These are phyloP conservation scores for Aelia acuminata DNA, from an alignment of 2,888 invertebrate genomes.

Conservation along the genomic window DNA sequence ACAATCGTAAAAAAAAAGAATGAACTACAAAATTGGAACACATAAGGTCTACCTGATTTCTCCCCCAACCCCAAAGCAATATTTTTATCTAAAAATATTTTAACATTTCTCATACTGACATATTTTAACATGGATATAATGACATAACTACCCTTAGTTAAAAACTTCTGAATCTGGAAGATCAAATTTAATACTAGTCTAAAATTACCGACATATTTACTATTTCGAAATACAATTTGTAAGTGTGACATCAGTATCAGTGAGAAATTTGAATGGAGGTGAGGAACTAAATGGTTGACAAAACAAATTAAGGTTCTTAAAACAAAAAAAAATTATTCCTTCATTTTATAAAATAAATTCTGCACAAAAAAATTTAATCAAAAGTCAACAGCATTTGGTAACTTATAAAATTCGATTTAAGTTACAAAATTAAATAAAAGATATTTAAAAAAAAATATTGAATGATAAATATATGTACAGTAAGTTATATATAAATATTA, in stretches of 20 bases:
- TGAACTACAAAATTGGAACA: too few relatives aligned
- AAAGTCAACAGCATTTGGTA: conserved; percentile 38
- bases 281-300: neutral
- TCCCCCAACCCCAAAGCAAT: too few relatives aligned
- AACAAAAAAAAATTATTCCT: neutral
- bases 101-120: too few relatives aligned
- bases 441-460: conserved; percentile 17
- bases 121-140: too few relatives aligned
- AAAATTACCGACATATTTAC: neutral
- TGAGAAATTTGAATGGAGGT: neutral
- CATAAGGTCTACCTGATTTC: too few relatives aligned
- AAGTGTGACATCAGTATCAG: neutral
- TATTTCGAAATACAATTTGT: neutral
- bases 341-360: conserved; percentile 47
- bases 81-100: too few relatives aligned
- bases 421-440: conserved; percentile 50
- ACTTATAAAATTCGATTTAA: conserved; percentile 9
- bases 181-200: neutral
- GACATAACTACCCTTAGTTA: too few relatives aligned
- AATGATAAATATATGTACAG: conserved; percentile 55
- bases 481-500: conserved; percentile 57
- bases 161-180: neutral
- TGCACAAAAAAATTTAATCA: conserved; percentile 46
- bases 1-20: too few relatives aligned
- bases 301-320: neutral